These are phyloP conservation scores for Baccha elongata DNA, from an alignment of 2,888 invertebrate genomes.

Conservation along the genomic window DNA sequence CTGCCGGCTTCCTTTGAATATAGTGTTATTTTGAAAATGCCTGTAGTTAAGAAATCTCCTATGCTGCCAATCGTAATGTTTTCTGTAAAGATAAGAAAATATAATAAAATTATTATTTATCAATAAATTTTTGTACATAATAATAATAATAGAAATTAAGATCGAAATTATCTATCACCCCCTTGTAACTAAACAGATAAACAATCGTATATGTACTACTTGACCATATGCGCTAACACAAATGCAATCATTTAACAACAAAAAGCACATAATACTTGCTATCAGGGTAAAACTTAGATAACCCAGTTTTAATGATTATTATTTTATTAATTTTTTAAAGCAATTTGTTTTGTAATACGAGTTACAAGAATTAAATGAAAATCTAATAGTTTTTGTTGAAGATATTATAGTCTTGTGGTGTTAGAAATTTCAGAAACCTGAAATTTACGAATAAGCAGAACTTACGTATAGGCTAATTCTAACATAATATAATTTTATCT, in stretches of 20 bases:
- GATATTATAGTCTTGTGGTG: no score
- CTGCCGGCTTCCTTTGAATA: slow-evolving; percentile 79
- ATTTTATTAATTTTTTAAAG: no score
- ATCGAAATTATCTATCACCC: slow-evolving; percentile 12
- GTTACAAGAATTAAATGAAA: no score
- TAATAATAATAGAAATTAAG: slow-evolving; percentile 72
- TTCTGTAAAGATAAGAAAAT: slow-evolving; percentile 75
- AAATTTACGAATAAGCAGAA: no score
- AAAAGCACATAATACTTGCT: slow-evolving; percentile 16
- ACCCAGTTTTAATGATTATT: slow-evolving; percentile 47
- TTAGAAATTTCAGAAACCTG: no score
- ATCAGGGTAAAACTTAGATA: slow-evolving; percentile 38
- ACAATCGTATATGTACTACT: slow-evolving; percentile 5
- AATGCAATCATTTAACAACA: slow-evolving; percentile 18
- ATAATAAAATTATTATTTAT: slow-evolving; percentile 6
- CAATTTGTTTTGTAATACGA: no score
- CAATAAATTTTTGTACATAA: slow-evolving; percentile 26
- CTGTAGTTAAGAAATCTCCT: slow-evolving; percentile 77
- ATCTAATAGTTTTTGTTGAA: no score
- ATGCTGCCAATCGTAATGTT: slow-evolving; percentile 79
- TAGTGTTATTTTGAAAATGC: slow-evolving; percentile 79
- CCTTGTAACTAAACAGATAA: slow-evolving; percentile 76
- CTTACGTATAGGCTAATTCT: no score
- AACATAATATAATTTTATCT: no score
- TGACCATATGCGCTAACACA: slow-evolving; percentile 63